phyloP scores from a whole-genome alignment of 1,140 invertebrate genomes.

The Drosophila mojavensis region DNA sequence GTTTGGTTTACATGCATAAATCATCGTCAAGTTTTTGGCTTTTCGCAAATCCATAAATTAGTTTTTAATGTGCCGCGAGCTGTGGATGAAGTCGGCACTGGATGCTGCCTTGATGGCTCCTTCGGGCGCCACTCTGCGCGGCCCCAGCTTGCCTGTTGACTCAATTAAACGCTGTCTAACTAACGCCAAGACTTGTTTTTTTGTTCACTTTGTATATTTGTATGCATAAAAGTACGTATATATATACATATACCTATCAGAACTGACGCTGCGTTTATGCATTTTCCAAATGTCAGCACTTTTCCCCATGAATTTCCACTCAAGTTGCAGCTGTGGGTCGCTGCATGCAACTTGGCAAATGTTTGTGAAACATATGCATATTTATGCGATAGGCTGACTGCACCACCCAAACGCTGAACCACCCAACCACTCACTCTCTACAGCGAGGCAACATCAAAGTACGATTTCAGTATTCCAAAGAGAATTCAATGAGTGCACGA shows the following conservation, averaged over 20 bases:
- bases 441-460: not conserved
- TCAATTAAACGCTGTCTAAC: slow-evolving; percentile 78
- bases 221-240: slow-evolving; percentile 56
- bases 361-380: slow-evolving; percentile 76
- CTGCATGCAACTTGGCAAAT: slow-evolving; percentile 58
- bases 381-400: slow-evolving; percentile 61
- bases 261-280: slow-evolving; percentile 75
- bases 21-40: slow-evolving; percentile 68
- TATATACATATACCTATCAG: slow-evolving; percentile 35
- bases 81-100: not conserved
- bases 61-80: slow-evolving; percentile 62
- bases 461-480: not conserved
- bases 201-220: not conserved
- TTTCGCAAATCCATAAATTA: slow-evolving; percentile 76
- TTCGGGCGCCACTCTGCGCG: not conserved
- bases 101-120: not conserved
- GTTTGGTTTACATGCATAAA: slow-evolving; percentile 54
- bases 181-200: slow-evolving; percentile 16
- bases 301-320: slow-evolving; percentile 71
- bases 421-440: not conserved
- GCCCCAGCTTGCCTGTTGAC: slow-evolving; percentile 52
- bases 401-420: slow-evolving; percentile 8
- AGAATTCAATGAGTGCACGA: not conserved
- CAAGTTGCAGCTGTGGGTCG: slow-evolving; percentile 25
- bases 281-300: slow-evolving; percentile 75